Evolutionary conservation across 1,140 invertebrate genomes (phyloP).

Genomic region (Lethrus apterus): DNA sequence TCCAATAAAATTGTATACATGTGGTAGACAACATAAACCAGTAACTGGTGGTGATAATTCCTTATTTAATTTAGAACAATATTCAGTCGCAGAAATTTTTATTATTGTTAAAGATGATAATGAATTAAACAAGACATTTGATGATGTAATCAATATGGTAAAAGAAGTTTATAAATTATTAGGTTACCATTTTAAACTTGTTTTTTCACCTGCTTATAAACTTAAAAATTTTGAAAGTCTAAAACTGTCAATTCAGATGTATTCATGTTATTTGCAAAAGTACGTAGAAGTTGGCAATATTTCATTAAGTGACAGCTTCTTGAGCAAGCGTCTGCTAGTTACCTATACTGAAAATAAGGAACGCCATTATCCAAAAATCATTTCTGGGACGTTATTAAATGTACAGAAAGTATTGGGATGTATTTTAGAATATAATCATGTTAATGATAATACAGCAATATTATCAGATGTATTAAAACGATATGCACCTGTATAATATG

Average conservation of each 20-base stretch:
- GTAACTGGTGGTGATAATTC: conserved; percentile 27
- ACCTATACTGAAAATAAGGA: conserved; percentile 47
- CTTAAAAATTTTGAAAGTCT: conserved; percentile 54
- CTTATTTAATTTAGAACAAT: conserved; percentile 55
- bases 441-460: conserved; percentile 22
- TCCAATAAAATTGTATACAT: conserved; percentile 53
- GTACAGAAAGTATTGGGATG: conserved; percentile 57
- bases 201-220: conserved; percentile 46
- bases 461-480: conserved; percentile 23
- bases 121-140: conserved; percentile 43
- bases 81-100: conserved; percentile 52
- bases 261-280: conserved; percentile 47
- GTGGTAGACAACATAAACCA: conserved; percentile 56
- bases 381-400: conserved; percentile 57
- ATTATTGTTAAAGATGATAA: conserved; percentile 41
- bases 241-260: conserved; percentile 57
- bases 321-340: conserved; percentile 60
- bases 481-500: conserved; percentile 6
- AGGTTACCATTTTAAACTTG: conserved; percentile 54
- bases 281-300: conserved; percentile 62
- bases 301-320: conserved; percentile 53
- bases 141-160: conserved; percentile 42
- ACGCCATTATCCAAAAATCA: conserved; percentile 48
- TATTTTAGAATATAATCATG: conserved; percentile 51
- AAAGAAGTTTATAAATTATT: conserved; percentile 49